phyloP scores from a whole-genome alignment of 2,888 invertebrate genomes.

The Dendrolimus houi region DNA sequence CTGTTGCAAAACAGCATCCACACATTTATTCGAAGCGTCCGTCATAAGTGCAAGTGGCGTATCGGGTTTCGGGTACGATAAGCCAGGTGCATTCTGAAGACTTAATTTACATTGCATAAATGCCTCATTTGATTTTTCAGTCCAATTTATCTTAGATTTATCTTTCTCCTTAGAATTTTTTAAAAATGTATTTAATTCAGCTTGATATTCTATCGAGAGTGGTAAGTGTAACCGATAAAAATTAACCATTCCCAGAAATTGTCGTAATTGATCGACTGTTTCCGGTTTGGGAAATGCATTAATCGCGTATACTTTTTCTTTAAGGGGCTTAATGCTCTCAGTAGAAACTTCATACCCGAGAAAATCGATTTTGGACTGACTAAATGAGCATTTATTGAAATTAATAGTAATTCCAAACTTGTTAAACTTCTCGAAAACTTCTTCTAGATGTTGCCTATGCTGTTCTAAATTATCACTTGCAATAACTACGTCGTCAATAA shows the following conservation, averaged over 20 bases:
- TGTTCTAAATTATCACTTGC: too few relatives aligned
- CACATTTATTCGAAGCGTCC: too few relatives aligned
- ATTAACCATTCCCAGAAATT: conserved; percentile 31
- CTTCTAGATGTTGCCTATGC: too few relatives aligned
- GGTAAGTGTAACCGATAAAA: conserved; percentile 31
- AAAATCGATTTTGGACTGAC: conserved; percentile 10
- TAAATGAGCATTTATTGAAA: too few relatives aligned
- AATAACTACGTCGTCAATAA: conserved; percentile 31
- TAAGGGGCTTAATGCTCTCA: conserved; percentile 8
- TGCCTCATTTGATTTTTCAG: conserved; percentile 3
- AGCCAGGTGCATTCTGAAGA: neutral
- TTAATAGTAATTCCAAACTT: too few relatives aligned
- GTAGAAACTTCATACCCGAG: conserved; percentile 13
- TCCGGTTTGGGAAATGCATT: conserved; percentile 8
- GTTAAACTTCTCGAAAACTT: too few relatives aligned
- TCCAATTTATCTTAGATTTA: conserved; percentile 7
- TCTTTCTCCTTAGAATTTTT: conserved; percentile 6
- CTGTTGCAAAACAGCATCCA: neutral
- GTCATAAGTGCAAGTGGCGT: neutral
- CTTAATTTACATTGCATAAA: conserved; percentile 6
- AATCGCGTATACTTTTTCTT: conserved; percentile 13
- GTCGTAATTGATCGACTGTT: conserved; percentile 9
- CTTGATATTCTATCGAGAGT: conserved; percentile 12
- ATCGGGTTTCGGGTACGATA: neutral
- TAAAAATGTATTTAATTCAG: conserved; percentile 5